Evolutionary conservation across 2,797 vertebrate species (phyloP), one percentile per base, ranked within the genome.

Genomic region (Mus spretus): DNA sequence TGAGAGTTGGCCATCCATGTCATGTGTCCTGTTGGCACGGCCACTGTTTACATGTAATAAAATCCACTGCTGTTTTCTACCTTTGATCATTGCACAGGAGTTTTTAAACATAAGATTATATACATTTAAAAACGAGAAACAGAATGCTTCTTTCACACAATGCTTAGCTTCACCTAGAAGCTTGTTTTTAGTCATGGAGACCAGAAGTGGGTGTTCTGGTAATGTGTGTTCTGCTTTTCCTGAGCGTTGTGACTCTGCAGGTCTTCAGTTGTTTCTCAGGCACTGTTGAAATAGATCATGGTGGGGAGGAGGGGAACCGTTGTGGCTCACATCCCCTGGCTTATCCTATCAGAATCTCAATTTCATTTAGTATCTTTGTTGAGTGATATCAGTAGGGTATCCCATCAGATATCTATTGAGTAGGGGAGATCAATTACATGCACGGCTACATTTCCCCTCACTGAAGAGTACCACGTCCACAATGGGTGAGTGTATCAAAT

Each of bases 161-260:
- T 47, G 3, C 1, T 34, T 37, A 90, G 31, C 24, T 34, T 93
- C 53, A 85, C 91, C 65, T 0, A 28, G 13, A 91, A 90, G 17
- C 0, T 82, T 92, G 37, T 93, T 92, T 96, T 88, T 70, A 84
- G 63, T 40, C 28, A 0, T 34, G 95, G 89, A 89, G 92, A 94
- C 77, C 55, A 57, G 93, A 59, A 83, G 67, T 59, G 86, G 72
- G 37, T 55, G 55, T 84, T 79, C 57, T 1, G 47, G 93, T 59
- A 93, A 95, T 91, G 96, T 96, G 88, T 97, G 67, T 67, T 95
- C 94, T 67, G 90, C 78, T 96, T 90, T 96, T 95, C 70, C 97
- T 92, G 90, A 50, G 91, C 82, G 88, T 82, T 97, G 59, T 89
- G 95, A 40, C 90, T 96, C 79, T 82, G 53, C 79, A 59, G 74